Conservation (phyloP, 1,140 invertebrate genomes). For the Drosophila dunni region DNA sequence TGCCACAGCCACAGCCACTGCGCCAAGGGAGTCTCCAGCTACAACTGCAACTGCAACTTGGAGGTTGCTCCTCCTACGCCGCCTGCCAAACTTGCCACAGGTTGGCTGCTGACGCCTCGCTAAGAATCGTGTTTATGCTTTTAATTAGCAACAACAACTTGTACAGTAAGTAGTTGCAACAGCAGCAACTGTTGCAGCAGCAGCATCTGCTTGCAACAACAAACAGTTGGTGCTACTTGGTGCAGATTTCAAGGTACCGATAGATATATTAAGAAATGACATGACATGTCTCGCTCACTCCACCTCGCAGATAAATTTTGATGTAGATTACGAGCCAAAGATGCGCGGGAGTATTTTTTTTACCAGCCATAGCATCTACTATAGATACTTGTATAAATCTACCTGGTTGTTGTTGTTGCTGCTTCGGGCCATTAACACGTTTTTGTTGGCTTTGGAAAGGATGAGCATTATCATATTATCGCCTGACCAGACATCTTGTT, state of each 20-base stretch:
- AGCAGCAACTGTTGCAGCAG: conserved; percentile 37
- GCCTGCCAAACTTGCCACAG: conserved; percentile 51
- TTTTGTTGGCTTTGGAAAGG: conserved; percentile 54
- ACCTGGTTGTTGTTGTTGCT: background rate
- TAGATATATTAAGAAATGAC: conserved; percentile 82
- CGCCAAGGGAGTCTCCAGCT: conserved; percentile 5
- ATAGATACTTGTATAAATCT: conserved; percentile 51
- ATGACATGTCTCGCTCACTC: conserved; percentile 81
- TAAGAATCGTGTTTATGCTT: conserved; percentile 83
- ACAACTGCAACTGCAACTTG: background rate
- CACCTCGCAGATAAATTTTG: conserved; percentile 74
- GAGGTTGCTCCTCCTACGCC: conserved; percentile 41
- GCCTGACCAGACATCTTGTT: conserved; percentile 65
- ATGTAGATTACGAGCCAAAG: conserved; percentile 70
- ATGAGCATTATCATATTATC: conserved; percentile 78
- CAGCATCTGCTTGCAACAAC: conserved; percentile 44
- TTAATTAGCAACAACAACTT: conserved; percentile 84
- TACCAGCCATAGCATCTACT: conserved; percentile 11
- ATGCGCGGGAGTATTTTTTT: conserved; percentile 44
- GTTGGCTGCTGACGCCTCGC: conserved; percentile 68
- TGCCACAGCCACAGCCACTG: background rate
- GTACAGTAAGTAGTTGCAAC: conserved; percentile 76
- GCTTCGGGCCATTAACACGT: conserved; percentile 46
- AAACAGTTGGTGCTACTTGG: conserved; percentile 73
- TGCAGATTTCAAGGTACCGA: conserved; percentile 80